Conservation (phyloP, 2,113 vertebrate species). For the Leucoraja erinaceus region DNA sequence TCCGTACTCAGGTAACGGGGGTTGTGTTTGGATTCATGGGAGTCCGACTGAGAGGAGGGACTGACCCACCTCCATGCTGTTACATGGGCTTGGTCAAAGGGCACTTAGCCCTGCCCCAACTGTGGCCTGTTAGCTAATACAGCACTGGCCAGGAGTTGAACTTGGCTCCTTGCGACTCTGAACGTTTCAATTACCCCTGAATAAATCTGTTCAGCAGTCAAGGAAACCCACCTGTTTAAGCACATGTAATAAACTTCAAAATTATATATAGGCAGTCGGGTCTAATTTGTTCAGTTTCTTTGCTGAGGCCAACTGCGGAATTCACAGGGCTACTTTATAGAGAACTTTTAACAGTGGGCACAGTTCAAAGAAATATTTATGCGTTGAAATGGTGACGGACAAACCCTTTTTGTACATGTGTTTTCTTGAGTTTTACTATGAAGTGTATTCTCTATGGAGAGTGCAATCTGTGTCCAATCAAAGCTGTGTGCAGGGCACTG, state of each 20-base stretch:
- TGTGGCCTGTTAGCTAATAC: not conserved
- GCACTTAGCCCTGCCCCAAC: not conserved
- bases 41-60: not conserved
- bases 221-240: slow-evolving; percentile 5
- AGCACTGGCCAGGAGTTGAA: not conserved
- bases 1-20: not conserved
- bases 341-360: slow-evolving; percentile 15
- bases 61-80: not conserved
- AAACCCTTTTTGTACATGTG: slow-evolving; percentile 23
- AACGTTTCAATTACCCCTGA: not conserved
- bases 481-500: slow-evolving; percentile 23
- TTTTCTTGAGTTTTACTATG: slow-evolving; percentile 30
- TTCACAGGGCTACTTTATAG: slow-evolving; percentile 19
- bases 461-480: slow-evolving; percentile 15
- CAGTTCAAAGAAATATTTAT: slow-evolving; percentile 32
- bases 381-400: not conserved
- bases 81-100: not conserved
- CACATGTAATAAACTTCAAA: slow-evolving; percentile 25
- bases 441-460: slow-evolving; percentile 6
- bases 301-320: not conserved
- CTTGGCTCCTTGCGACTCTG: not conserved
- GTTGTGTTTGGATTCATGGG: not conserved
- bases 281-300: slow-evolving; percentile 23
- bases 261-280: slow-evolving; percentile 7
- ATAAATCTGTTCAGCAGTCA: not conserved